Percentiles rank a stretch among this genome's conserved stretches.
Evolutionary conservation across 2,113 vertebrate genomes (phyloP).

Genomic region (Numida meleagris): DNA sequence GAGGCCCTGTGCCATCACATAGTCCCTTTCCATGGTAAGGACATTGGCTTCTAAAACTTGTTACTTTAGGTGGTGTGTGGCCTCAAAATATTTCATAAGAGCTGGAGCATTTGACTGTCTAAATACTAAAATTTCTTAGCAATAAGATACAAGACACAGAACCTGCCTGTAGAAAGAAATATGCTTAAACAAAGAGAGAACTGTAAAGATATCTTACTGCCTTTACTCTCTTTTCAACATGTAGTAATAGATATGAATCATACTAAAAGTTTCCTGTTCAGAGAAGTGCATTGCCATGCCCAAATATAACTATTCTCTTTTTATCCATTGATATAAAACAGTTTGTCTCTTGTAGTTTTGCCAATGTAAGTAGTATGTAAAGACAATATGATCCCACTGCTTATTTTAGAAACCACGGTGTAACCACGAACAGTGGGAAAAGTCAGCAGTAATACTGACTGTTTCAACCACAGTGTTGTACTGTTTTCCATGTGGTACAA

Average conservation of each 20-base stretch:
- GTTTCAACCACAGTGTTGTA: not conserved
- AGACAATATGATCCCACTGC: not conserved
- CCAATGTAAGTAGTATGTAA: not conserved
- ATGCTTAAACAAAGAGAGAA: not conserved
- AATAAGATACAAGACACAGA: not conserved
- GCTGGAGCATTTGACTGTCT: not conserved
- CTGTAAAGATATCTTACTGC: not conserved
- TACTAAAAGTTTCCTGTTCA: not conserved
- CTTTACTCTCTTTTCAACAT: not conserved
- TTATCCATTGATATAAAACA: not conserved
- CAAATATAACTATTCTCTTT: not conserved
- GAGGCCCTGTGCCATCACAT: not conserved
- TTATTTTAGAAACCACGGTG: not conserved
- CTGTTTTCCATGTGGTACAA: not conserved
- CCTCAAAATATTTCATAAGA: not conserved
- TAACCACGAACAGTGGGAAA: not conserved
- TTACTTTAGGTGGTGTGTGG: not conserved
- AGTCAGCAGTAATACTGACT: not conserved
- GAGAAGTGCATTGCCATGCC: not conserved
- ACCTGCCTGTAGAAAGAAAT: not conserved
- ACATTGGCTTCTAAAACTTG: not conserved
- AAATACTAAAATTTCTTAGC: not conserved
- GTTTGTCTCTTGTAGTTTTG: not conserved
- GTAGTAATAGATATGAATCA: not conserved
- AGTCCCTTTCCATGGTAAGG: not conserved